phyloP scores from a whole-genome alignment of 30 jellyfish, hydroid and myxozoan species.

The Turritopsis rubra region DNA sequence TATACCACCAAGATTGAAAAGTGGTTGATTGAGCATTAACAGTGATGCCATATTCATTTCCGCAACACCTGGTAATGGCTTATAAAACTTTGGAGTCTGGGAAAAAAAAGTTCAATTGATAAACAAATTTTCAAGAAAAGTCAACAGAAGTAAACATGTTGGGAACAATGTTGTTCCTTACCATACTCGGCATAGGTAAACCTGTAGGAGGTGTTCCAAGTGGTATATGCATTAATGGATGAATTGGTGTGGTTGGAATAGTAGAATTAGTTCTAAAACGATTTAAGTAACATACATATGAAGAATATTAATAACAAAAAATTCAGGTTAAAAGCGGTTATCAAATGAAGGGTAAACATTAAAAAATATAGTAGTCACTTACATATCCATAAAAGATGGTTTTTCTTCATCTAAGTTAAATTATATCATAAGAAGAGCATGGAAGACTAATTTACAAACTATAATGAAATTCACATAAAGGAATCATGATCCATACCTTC shows the following conservation, averaged over 20 bases:
- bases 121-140: not conserved
- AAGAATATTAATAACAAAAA: too few relatives aligned
- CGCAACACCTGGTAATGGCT: not conserved
- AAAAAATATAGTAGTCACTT: not conserved
- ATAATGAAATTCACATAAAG: not conserved
- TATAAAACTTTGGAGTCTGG: not conserved
- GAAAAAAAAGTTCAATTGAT: not conserved
- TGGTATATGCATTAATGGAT: conserved; percentile 25
- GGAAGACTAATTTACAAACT: not conserved
- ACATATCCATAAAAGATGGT: conserved; percentile 37
- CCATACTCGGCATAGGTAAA: not conserved
- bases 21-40: conserved; percentile 10
- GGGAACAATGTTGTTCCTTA: not conserved
- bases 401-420: conserved; percentile 16
- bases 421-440: too few relatives aligned
- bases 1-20: conserved; percentile 21
- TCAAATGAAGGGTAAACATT: too few relatives aligned
- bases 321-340: too few relatives aligned
- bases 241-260: conserved; percentile 47
- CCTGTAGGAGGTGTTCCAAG: not conserved
- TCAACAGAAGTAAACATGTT: not conserved
- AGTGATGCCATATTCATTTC: conserved; percentile 13
- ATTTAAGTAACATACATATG: not conserved
- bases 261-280: not conserved
- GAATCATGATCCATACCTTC: not conserved